These are phyloP conservation scores for Pecten maximus DNA, from an alignment of 2,888 invertebrate genomes.

Conservation along the genomic window DNA sequence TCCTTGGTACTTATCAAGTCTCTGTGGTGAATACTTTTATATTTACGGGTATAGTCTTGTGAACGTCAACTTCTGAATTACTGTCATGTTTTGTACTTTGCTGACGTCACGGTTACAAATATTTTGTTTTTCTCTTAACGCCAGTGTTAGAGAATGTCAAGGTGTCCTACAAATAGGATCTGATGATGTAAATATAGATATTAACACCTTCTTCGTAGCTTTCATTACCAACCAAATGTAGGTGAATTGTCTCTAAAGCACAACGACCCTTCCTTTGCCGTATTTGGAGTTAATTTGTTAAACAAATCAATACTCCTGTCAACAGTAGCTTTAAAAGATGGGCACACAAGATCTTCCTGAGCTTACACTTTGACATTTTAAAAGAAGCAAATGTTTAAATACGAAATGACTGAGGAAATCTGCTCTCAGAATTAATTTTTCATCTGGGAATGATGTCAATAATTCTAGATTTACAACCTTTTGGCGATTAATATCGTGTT, in stretches of 20 bases:
- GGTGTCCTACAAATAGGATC: not conserved
- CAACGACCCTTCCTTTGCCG: not conserved
- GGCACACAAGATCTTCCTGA: not conserved
- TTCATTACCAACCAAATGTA: conserved; percentile 2
- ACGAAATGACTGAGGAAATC: not conserved
- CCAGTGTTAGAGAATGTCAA: not conserved
- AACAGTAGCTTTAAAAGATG: not conserved
- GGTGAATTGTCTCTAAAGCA: not conserved
- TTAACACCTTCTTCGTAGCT: not conserved
- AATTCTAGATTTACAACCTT: not conserved
- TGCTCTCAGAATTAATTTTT: not conserved
- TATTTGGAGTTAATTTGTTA: not conserved
- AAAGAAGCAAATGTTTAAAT: not conserved
- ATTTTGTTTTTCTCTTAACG: not conserved
- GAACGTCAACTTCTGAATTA: not conserved
- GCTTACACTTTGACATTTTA: conserved; percentile 25
- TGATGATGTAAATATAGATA: not conserved
- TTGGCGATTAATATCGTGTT: not conserved
- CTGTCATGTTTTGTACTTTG: not conserved
- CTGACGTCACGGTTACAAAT: not conserved
- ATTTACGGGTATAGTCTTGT: no score
- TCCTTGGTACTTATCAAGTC: no score
- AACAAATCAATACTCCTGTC: not conserved
- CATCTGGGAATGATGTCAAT: not conserved
- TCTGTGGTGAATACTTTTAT: no score